Percentiles rank a stretch among this genome's conserved stretches.
Evolutionary conservation across 2,888 invertebrate species (phyloP).

Genomic region (Agonopterix subpropinquella): DNA sequence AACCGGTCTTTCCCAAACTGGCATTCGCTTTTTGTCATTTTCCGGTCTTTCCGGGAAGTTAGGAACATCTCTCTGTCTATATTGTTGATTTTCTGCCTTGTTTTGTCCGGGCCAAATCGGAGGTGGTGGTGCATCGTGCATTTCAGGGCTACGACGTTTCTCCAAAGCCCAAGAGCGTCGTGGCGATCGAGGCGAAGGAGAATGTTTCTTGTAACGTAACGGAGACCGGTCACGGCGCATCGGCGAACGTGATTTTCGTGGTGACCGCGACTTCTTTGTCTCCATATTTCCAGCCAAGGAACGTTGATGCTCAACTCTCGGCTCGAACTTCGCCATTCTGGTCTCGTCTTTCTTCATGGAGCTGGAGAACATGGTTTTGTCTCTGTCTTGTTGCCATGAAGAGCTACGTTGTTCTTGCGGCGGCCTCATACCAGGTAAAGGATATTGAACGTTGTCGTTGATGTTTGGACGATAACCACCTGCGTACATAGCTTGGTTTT

Average conservation of each 20-base stretch:
- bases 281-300: conserved; percentile 7
- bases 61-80: conserved; percentile 13
- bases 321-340: conserved; percentile 20
- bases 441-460: conserved; percentile 37
- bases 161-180: conserved; percentile 63
- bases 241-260: conserved; percentile 46
- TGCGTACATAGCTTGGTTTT: conserved; percentile 59
- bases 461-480: conserved; percentile 48
- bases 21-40: conserved; percentile 4
- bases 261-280: conserved; percentile 20
- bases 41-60: conserved; percentile 14
- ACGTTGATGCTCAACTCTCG: conserved; percentile 12
- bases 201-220: conserved; percentile 42
- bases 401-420: conserved; percentile 20
- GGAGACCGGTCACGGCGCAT: conserved; percentile 47
- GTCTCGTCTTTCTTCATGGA: conserved; percentile 27
- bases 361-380: conserved; percentile 19
- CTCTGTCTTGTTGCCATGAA: conserved; percentile 42
- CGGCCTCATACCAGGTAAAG: conserved; percentile 22
- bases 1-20: conserved; percentile 23
- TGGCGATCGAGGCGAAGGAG: conserved; percentile 53
- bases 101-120: conserved; percentile 51
- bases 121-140: conserved; percentile 48
- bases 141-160: conserved; percentile 49
- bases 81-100: conserved; percentile 4